phyloP scores from a whole-genome alignment of 2,797 vertebrate species.

The Galaxias olidus region DNA sequence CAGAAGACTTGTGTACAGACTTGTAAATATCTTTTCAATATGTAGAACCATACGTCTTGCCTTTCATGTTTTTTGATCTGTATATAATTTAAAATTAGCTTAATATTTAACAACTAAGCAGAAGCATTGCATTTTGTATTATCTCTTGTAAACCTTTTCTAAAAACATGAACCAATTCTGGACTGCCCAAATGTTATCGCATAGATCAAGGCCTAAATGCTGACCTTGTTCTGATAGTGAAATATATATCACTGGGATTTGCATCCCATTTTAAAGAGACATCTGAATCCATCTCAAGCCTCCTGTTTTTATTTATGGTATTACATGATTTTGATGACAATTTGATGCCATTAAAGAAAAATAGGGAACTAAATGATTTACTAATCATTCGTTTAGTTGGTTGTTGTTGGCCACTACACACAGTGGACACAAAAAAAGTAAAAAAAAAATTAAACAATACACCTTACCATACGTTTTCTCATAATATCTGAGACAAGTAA shows the following conservation, averaged over 20 bases:
- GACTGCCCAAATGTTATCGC: slow-evolving; percentile 51
- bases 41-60: slow-evolving; percentile 46
- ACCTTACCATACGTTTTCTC: neutral
- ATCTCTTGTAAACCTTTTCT: slow-evolving; percentile 61
- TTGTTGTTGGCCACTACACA: no score
- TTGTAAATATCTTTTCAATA: slow-evolving; percentile 81
- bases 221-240: slow-evolving; percentile 40
- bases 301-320: slow-evolving; percentile 59
- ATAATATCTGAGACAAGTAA: no score
- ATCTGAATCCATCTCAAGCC: slow-evolving; percentile 37
- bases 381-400: no score
- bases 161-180: slow-evolving; percentile 57
- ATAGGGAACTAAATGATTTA: no score
- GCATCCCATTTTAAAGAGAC: slow-evolving; percentile 55
- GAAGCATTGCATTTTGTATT: slow-evolving; percentile 66
- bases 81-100: slow-evolving; percentile 74
- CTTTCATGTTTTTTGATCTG: slow-evolving; percentile 50
- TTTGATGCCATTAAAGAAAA: no score
- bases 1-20: slow-evolving; percentile 74
- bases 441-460: slow-evolving; percentile 1
- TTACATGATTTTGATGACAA: no score
- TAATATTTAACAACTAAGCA: slow-evolving; percentile 62
- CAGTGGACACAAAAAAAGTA: neutral
- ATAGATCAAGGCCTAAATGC: slow-evolving; percentile 30
- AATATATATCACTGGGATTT: slow-evolving; percentile 31